Evolutionary conservation across 2,797 vertebrate genomes (phyloP).

Genomic region (Neomorphus geoffroyi): DNA sequence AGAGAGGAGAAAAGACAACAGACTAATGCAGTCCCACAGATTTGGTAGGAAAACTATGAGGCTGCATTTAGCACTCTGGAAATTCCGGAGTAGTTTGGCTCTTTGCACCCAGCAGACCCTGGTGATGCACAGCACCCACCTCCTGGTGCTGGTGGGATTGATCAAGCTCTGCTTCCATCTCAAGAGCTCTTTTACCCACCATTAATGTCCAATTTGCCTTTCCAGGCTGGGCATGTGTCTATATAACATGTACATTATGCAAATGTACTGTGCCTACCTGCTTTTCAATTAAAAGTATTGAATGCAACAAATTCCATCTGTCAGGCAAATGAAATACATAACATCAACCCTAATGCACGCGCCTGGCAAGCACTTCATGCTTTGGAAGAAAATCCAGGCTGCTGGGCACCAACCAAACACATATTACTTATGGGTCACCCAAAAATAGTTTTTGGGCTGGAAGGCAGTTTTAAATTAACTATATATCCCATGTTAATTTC

Average conservation of each 20-base stretch:
- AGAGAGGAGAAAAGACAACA: neutral
- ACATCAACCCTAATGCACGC: neutral
- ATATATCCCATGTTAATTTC: neutral
- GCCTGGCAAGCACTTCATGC: neutral
- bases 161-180: neutral
- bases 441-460: neutral
- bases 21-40: fast-evolving
- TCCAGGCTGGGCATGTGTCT: neutral
- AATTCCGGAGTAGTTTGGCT: neutral
- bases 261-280: neutral
- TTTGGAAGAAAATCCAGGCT: neutral
- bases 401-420: neutral
- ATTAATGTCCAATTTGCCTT: neutral
- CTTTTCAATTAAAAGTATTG: neutral
- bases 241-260: neutral
- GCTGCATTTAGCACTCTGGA: neutral
- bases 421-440: neutral
- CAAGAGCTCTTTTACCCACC: fast-evolving
- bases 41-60: neutral
- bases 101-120: neutral
- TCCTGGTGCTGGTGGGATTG: fast-evolving
- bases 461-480: neutral
- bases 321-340: neutral
- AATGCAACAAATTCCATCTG: neutral
- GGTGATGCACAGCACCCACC: neutral